Base-by-base conservation (phyloP, 1,140 invertebrate genomes). In the Gyrodactylus bullatarudis region DNA sequence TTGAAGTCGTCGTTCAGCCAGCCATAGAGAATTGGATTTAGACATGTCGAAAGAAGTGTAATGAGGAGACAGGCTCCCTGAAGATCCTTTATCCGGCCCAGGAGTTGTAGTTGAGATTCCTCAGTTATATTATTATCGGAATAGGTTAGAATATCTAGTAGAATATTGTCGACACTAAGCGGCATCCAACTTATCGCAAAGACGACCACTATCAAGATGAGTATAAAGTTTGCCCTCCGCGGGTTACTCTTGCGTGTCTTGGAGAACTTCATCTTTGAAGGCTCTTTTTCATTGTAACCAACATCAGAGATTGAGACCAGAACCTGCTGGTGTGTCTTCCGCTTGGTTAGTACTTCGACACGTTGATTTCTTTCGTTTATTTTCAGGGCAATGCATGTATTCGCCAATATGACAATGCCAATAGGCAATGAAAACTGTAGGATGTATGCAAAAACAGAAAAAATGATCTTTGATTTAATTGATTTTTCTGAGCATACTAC, bases 111-210 rank as follows among this genome's bases (percentile, higher is more conserved):
- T n/a, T n/a, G n/a, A n/a, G n/a, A n/a, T n/a, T n/a, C n/a, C n/a
- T n/a, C n/a, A 54, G 34, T 54, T 54, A 54, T 54, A 8, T n/a
- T 8, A 54, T 16, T 16, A 54, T n/a, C 34, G 34, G 34, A 54
- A n/a, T 54, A 54, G 8, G 34, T 54, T 54, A 16, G 34, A 54
- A 54, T 54, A 71, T 71, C 70, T 20, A 71, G 21, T 24, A 87
- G 83, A 20, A 89, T 79, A 79, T 90, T 91, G 78, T 87, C 86
- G 1, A 89, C 84, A 78, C 90, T 89, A 69, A 91, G 78, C 0
- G 89, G 89, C 76, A 91, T 78, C 89, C 89, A 91, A 75, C 87
- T 88, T 20, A 89, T 84, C 0, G 86, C 86, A 78, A 89, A 90
- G 0, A 89, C 88, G 1, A 89, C 81, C 1, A 87, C 86, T 74